Evolutionary conservation across 2,888 invertebrate genomes (phyloP).

Genomic region (Esperia sulphurella): DNA sequence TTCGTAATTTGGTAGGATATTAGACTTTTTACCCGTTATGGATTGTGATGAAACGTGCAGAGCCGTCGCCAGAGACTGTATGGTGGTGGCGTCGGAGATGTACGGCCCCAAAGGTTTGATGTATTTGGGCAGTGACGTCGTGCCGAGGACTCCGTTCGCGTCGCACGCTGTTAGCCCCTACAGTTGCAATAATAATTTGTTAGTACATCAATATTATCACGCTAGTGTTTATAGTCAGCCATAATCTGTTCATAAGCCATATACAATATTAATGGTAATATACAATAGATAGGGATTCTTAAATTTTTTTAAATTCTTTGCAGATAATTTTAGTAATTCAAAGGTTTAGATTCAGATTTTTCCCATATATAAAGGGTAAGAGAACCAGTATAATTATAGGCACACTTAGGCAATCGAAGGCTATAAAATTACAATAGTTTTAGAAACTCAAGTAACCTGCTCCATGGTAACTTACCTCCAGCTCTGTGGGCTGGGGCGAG

Average conservation of each 20-base stretch:
- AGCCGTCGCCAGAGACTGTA: constrained; percentile 97
- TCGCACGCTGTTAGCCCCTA: constrained; percentile 93
- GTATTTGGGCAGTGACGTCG: constrained; percentile 91
- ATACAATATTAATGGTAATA: too few species aligned
- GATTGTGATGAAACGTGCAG: constrained; percentile 93
- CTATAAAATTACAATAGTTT: not conserved
- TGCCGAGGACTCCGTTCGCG: constrained; percentile 90
- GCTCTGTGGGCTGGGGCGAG: too few species aligned
- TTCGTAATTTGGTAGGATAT: not conserved
- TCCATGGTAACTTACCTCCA: constrained; percentile 25
- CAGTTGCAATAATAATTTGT: too few species aligned
- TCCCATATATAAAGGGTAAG: too few species aligned
- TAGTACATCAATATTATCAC: too few species aligned
- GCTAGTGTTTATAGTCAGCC: too few species aligned
- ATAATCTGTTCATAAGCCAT: too few species aligned
- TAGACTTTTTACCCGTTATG: constrained; percentile 81
- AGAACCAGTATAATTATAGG: not conserved
- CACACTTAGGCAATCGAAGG: not conserved
- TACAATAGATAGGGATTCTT: too few species aligned
- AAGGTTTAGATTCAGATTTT: too few species aligned
- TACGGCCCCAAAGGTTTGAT: constrained; percentile 91
- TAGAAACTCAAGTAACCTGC: not conserved
- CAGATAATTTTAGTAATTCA: too few species aligned
- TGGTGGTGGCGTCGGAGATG: constrained; percentile 90
- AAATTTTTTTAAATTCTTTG: too few species aligned